phyloP scores from a whole-genome alignment of 2,797 vertebrate genomes.

The Chelmon rostratus region DNA sequence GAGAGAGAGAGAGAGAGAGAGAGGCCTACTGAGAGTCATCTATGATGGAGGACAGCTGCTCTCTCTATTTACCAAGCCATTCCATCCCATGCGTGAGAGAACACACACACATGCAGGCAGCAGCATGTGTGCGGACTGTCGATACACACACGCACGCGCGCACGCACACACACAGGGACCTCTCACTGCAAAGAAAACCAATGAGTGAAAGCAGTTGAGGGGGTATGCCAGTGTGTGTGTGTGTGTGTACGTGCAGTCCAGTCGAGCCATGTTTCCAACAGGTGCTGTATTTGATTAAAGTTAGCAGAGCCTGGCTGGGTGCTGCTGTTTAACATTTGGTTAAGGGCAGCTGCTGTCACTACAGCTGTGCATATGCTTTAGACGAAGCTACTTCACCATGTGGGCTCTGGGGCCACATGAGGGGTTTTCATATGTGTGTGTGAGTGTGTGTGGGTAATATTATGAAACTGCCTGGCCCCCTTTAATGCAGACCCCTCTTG shows the following conservation, averaged over 20 bases:
- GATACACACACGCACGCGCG: constrained; percentile 27
- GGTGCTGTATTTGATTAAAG: constrained; percentile 79
- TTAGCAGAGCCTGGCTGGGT: constrained; percentile 56
- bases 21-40: constrained; percentile 43
- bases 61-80: constrained; percentile 63
- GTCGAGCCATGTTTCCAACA: constrained; percentile 73
- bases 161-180: constrained; percentile 8
- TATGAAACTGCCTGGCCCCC: constrained; percentile 22
- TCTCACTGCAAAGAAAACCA: constrained; percentile 43
- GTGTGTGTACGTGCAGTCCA: not conserved
- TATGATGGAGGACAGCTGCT: constrained; percentile 75
- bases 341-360: constrained; percentile 75
- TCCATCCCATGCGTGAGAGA: constrained; percentile 49
- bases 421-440: constrained; percentile 1
- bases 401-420: constrained; percentile 48
- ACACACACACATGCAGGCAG: constrained; percentile 31
- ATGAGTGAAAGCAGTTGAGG: constrained; percentile 20
- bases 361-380: constrained; percentile 76
- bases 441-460: not conserved
- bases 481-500: not conserved
- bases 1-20: constrained; percentile 27
- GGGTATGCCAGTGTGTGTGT: constrained; percentile 10
- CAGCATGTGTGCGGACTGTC: constrained; percentile 32
- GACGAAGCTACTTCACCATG: constrained; percentile 49
- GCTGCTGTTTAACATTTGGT: constrained; percentile 77